Evolutionary conservation across 2,888 invertebrate species (phyloP).

Genomic region (Patella pellucida): DNA sequence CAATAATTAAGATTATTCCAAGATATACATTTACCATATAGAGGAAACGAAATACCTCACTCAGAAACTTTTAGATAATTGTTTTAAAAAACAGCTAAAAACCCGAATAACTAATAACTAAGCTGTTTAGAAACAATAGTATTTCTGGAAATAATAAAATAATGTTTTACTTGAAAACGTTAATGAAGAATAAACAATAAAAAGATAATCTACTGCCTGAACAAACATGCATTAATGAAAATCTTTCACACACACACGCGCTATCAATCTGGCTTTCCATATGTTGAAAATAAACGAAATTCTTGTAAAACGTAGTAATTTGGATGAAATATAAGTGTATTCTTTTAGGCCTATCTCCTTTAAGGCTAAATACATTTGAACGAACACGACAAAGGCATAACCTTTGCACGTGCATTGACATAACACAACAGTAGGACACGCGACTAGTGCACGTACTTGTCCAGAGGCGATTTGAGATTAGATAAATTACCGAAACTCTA

Average conservation of each 20-base stretch:
- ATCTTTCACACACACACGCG: not conserved
- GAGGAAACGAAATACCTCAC: too few species aligned
- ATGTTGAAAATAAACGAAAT: not conserved
- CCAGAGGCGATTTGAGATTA: not conserved
- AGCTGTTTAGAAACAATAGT: too few species aligned
- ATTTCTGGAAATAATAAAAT: too few species aligned
- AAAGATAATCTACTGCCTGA: not conserved
- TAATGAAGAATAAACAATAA: too few species aligned
- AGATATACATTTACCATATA: too few species aligned
- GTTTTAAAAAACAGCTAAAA: too few species aligned
- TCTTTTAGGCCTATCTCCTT: not conserved
- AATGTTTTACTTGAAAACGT: too few species aligned
- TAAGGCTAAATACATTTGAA: not conserved
- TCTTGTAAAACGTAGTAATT: too few species aligned
- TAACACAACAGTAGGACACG: not conserved
- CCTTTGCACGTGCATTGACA: not conserved
- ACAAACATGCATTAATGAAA: not conserved
- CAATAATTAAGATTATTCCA: too few species aligned
- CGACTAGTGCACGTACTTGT: not conserved
- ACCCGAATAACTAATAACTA: too few species aligned
- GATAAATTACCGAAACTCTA: constrained; percentile 1
- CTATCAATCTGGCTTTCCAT: not conserved
- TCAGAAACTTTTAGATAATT: too few species aligned
- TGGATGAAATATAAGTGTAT: too few species aligned
- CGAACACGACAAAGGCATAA: constrained; percentile 8